phyloP scores from a whole-genome alignment of 2,113 vertebrate genomes.

The Theropithecus gelada region DNA sequence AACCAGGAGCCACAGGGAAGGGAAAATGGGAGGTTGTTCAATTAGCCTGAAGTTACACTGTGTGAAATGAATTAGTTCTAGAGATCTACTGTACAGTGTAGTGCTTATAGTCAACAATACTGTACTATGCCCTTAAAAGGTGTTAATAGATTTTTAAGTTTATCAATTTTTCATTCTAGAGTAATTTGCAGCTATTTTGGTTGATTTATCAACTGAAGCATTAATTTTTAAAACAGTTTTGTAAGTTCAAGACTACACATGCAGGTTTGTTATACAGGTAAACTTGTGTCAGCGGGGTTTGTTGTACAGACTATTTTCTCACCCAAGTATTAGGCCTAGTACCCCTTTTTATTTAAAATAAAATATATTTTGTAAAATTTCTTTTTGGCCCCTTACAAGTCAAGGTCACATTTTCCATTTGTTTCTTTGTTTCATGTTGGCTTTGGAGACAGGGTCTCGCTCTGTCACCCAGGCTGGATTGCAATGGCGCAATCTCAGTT shows the following conservation, averaged over 20 bases:
- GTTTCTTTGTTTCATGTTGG: too few relatives aligned
- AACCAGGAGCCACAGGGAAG: background rate
- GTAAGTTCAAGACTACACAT: too few relatives aligned
- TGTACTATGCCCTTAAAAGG: too few relatives aligned
- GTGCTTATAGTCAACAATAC: background rate
- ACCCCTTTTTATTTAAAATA: constrained; percentile 17
- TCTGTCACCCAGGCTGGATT: too few relatives aligned
- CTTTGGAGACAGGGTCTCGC: too few relatives aligned
- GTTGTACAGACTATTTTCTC: too few relatives aligned
- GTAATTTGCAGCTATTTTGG: background rate
- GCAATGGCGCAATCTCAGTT: too few relatives aligned
- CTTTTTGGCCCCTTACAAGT: background rate
- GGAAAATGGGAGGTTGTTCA: background rate
- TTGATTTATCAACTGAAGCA: background rate
- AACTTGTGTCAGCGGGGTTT: too few relatives aligned
- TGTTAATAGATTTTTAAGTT: background rate
- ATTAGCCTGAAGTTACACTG: background rate
- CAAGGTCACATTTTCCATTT: constrained; percentile 11
- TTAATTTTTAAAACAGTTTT: background rate
- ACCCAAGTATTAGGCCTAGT: too few relatives aligned
- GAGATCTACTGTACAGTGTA: background rate
- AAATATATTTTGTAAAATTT: constrained; percentile 14
- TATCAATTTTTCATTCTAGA: background rate
- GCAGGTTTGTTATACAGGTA: too few relatives aligned
- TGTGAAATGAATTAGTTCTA: background rate